Percentiles rank a stretch among this genome's conserved stretches.
phyloP scores from a whole-genome alignment of 2,888 invertebrate genomes.

The Eucera pruinosa region DNA sequence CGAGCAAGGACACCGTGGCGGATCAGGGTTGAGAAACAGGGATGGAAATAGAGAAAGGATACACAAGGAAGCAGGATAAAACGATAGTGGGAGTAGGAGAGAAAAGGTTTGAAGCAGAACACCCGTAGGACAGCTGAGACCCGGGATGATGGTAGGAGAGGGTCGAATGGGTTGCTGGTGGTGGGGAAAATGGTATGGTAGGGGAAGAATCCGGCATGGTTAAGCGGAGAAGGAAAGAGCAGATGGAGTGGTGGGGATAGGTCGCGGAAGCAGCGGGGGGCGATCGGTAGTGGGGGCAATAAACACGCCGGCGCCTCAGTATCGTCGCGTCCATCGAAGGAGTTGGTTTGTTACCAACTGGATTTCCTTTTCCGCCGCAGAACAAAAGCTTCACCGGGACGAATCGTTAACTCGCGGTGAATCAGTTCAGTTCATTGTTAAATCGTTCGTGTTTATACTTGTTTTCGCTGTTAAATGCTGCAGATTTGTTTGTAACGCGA shows the following conservation, averaged over 20 bases:
- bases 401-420: neutral
- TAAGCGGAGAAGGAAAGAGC: slow-evolving; percentile 11
- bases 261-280: slow-evolving; percentile 38
- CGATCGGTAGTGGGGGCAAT: slow-evolving; percentile 67
- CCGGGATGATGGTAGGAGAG: slow-evolving; percentile 48
- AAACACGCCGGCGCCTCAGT: slow-evolving; percentile 83
- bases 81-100: neutral
- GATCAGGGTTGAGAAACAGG: slow-evolving; percentile 29
- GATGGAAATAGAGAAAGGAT: neutral
- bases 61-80: neutral
- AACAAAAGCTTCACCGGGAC: slow-evolving; percentile 39
- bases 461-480: neutral
- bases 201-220: slow-evolving; percentile 23
- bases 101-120: slow-evolving; percentile 47
- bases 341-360: slow-evolving; percentile 56
- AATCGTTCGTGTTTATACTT: neutral
- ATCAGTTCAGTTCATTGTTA: neutral
- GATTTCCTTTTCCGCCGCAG: slow-evolving; percentile 6
- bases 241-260: slow-evolving; percentile 3
- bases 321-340: slow-evolving; percentile 74
- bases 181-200: slow-evolving; percentile 7
- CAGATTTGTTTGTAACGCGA: neutral
- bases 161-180: neutral
- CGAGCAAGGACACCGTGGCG: slow-evolving; percentile 7
- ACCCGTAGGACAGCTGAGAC: slow-evolving; percentile 63